Evolutionary conservation across 30 jellyfish, hydroid and myxozoan genomes (phyloP), one percentile per base, ranked within the genome.

Genomic region (Haliclystus octoradiatus): DNA sequence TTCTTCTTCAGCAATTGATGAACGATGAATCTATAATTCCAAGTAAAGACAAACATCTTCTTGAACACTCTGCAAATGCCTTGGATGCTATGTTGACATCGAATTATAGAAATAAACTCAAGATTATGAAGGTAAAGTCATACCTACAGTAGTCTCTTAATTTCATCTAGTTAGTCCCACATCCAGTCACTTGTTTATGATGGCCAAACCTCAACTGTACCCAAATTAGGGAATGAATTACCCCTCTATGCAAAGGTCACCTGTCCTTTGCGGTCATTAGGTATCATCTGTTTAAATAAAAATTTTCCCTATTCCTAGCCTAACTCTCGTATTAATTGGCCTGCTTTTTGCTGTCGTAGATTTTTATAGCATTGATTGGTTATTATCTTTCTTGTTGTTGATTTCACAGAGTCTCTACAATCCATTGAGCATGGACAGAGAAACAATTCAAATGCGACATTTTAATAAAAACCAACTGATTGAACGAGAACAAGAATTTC

Each of bases 341-440:
- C 13, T 68, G 35, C 33, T n/a, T 26, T 67, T 27, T 51, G 13
- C n/a, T n/a, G n/a, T n/a, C n/a, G n/a, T n/a, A n/a, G n/a, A n/a
- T n/a, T n/a, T n/a, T n/a, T n/a, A n/a, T n/a, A n/a, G n/a, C n/a
- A n/a, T n/a, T n/a, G n/a, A n/a, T n/a, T n/a, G n/a, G n/a, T n/a
- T n/a, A n/a, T n/a, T n/a, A n/a, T n/a, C n/a, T n/a, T n/a, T n/a
- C n/a, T n/a, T n/a, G n/a, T n/a, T n/a, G n/a, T n/a, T n/a, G n/a
- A n/a, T n/a, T n/a, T 40, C 63, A 9, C 66, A 80, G 93, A 80
- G 93, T 33, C 68, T 65, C 14, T 80, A 80, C 77, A 80, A 80
- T 47, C 93, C 93, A 9, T 66, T 80, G 3, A 57, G 84, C 15
- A 76, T 82, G 2, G 93, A 80, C 66, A 50, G 93, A 9, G 93